Percentiles rank a stretch among this genome's conserved stretches.
These are phyloP conservation scores for Cebus imitator DNA, from an alignment of 2,113 vertebrate species.

Conservation along the genomic window DNA sequence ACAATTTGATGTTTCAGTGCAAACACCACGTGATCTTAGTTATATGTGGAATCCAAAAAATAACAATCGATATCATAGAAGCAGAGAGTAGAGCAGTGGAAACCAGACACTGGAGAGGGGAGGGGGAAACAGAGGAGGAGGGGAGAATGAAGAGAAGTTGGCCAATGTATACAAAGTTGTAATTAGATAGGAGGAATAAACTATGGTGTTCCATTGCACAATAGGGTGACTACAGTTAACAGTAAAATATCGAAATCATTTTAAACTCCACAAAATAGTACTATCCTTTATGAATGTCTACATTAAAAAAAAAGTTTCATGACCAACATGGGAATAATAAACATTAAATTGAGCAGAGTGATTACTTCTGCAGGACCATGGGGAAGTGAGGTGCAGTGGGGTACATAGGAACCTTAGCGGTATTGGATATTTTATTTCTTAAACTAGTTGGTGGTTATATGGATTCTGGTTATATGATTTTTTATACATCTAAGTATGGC, in stretches of 20 bases:
- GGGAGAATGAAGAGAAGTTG: neutral
- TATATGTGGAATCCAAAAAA: neutral
- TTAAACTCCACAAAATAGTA: neutral
- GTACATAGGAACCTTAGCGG: neutral
- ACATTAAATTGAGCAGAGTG: neutral
- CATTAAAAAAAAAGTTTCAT: neutral
- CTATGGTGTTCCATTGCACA: neutral
- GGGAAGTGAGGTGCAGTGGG: neutral
- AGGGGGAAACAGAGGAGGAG: neutral
- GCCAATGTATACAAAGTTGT: neutral
- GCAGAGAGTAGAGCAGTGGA: neutral
- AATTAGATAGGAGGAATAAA: neutral
- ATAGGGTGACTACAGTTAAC: neutral
- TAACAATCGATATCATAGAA: neutral
- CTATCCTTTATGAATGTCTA: neutral
- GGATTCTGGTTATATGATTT: neutral
- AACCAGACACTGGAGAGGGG: neutral
- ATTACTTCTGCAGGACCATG: neutral
- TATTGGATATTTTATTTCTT: neutral
- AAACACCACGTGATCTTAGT: neutral
- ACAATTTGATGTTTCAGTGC: neutral
- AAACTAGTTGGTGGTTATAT: neutral
- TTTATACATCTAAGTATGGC: neutral
- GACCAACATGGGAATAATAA: neutral
- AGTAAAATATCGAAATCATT: neutral